These are phyloP conservation scores for Regulus satrapa DNA, from an alignment of 2,113 vertebrate species.

Conservation along the genomic window DNA sequence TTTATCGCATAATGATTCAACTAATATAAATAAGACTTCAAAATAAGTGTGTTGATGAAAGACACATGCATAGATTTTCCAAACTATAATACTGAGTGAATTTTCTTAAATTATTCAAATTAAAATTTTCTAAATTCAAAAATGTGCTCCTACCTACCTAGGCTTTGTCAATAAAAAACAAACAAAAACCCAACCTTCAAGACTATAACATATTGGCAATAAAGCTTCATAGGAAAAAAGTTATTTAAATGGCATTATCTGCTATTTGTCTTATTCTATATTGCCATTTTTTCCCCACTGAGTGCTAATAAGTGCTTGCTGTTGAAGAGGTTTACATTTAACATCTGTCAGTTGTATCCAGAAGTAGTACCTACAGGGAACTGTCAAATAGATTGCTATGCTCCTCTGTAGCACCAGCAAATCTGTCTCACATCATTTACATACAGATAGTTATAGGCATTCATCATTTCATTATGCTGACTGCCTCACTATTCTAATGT, in stretches of 20 bases:
- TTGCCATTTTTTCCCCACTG: constrained; percentile 35
- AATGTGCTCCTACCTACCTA: neutral
- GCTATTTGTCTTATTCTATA: constrained; percentile 66
- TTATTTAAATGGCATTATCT: constrained; percentile 61
- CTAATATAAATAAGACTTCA: neutral
- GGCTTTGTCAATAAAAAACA: neutral
- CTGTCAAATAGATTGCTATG: constrained; percentile 67
- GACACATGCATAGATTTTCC: neutral
- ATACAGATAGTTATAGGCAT: constrained; percentile 76
- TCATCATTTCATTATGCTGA: constrained; percentile 79
- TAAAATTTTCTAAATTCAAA: neutral
- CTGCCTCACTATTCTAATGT: constrained; percentile 73
- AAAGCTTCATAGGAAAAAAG: constrained; percentile 33
- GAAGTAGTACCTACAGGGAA: constrained; percentile 68
- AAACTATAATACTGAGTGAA: neutral
- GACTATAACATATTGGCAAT: neutral
- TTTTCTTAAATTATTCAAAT: neutral
- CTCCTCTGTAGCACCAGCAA: constrained; percentile 67
- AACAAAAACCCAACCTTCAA: neutral
- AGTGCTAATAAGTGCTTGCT: constrained; percentile 67
- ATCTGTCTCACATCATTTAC: constrained; percentile 78
- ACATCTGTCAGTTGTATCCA: constrained; percentile 72
- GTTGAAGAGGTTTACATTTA: constrained; percentile 67
- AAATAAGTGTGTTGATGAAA: neutral
- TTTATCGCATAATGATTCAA: neutral